Evolutionary conservation across 2,113 vertebrate species (phyloP), one percentile per base, ranked within the genome.

Genomic region (Dinomys branickii): DNA sequence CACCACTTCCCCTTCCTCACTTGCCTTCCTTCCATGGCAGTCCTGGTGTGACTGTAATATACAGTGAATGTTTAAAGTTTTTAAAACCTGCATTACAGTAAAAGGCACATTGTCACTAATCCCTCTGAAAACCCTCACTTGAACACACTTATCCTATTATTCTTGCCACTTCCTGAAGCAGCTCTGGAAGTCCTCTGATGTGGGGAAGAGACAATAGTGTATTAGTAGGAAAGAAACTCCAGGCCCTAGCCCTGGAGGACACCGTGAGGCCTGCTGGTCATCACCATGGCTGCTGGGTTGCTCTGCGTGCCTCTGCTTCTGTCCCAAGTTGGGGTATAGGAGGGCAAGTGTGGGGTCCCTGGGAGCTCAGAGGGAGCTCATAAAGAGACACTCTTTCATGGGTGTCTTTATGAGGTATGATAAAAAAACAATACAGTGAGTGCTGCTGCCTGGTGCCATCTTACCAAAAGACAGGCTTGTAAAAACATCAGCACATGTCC

Each of bases 141-240:
- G 69, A 38, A 71, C 41, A 75, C 41, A 75, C 9, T 78, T 19
- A 47, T 17, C 14, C 28, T 3, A 75, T 44, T 22, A 75, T 75
- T 44, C 28, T 78, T 78, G 75, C 44, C 75, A 78, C 28, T 50
- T 78, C 33, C 24, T 50, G 44, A 50, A 78, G 44, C 26, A 30
- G 7, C 50, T 78, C 44, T 30, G 44, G 14, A 50, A 16, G 10
- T 50, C 26, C 3, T 50, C 13, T 50, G n/a, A 89, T 65, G 19
- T 81, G 28, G 52, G 92, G 87, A 85, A 91, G 94, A 84, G 94
- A 73, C 59, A 75, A 61, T 41, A 58, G 78, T 83, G 33, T 94
- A 73, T 97, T 85, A 73, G n/a, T 6, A 58, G 81, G 71, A n/a
- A 28, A 50, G 3, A 10, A 20, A 8, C 73, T 2, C 9, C 52